Base-by-base conservation (phyloP, 2,113 vertebrate species). In the Cariama cristata region DNA sequence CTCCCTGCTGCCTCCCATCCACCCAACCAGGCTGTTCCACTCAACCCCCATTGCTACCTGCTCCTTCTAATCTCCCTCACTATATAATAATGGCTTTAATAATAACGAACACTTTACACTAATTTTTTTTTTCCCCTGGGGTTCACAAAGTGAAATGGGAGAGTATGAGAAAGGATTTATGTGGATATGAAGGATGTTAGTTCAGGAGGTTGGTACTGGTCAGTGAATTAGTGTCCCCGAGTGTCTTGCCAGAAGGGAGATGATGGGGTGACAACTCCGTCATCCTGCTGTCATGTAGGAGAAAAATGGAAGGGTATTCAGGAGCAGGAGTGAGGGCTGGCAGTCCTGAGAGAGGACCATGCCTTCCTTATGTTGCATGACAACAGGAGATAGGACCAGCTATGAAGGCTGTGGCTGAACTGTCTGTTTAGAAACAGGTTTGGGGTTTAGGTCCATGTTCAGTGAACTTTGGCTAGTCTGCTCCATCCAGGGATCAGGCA, bases 181-280 rank as follows among this genome's bases (percentile, higher is more conserved):
- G 1, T 80, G 67, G 8, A 7, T 3, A 47, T 77, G 74, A 86
- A 72, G 82, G 90, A 56, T 0, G 0, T 30, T 14, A 4, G 60
- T 44, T 95, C 87, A 88, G 67, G 83, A 81, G 83, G 59, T 74
- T 74, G 47, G n/a, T 50, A 42, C 44, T 44, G 72, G 22, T 66
- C 79, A 59, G 74, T 93, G 88, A 92, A 62, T 96, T 86, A 80
- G 67, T 73, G 82, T 49, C 72, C 82, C 88, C 82, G 5, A 14
- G 74, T 74, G 79, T 47, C 75, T 21, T 77, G 59, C 71, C 74
- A 7, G 45, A 23, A 23, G 53, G 14, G 55, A 80, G 38, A 8
- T 91, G 93, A 86, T 35, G 79, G 55, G 82, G 50, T 84, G 91
- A 67, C 89, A 81, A 3, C 42, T 74, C 0, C 2, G 55, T 77